Conservation (phyloP, 2,888 invertebrate genomes). For the Eretmocerus hayati region DNA sequence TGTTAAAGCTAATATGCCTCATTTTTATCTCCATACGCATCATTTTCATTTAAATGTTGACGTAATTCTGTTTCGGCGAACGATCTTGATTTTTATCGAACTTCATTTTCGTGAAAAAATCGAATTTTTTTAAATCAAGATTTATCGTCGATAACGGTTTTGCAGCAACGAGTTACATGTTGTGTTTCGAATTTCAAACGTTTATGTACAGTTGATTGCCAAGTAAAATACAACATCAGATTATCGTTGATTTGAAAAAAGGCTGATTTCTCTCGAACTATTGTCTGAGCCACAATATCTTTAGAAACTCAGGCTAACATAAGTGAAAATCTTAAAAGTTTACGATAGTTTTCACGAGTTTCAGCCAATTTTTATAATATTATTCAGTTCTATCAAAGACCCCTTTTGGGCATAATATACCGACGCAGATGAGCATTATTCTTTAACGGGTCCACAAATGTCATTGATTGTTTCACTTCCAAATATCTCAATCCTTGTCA, state of each 20-base stretch:
- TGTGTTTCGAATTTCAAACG: conserved; percentile 40
- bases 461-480: no score
- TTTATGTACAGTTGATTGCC: conserved; percentile 44
- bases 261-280: not conserved
- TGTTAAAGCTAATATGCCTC: no score
- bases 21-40: no score
- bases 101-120: conserved; percentile 29
- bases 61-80: no score
- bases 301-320: not conserved
- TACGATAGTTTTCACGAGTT: no score
- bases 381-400: conserved; percentile 46
- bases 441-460: no score
- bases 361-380: conserved; percentile 37
- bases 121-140: conserved; percentile 44
- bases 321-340: no score
- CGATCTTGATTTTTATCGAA: no score
- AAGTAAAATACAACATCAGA: conserved; percentile 42
- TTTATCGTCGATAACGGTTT: no score
- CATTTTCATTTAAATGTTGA: no score
- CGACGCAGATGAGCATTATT: conserved; percentile 43
- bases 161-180: no score
- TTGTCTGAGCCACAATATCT: not conserved
- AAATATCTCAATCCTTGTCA: no score
- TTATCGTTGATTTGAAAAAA: conserved; percentile 39
- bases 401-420: conserved; percentile 47